Evolutionary conservation across 2,888 invertebrate species (phyloP), one percentile per base, ranked within the genome.

Genomic region (Leptopilina drosophilae): DNA sequence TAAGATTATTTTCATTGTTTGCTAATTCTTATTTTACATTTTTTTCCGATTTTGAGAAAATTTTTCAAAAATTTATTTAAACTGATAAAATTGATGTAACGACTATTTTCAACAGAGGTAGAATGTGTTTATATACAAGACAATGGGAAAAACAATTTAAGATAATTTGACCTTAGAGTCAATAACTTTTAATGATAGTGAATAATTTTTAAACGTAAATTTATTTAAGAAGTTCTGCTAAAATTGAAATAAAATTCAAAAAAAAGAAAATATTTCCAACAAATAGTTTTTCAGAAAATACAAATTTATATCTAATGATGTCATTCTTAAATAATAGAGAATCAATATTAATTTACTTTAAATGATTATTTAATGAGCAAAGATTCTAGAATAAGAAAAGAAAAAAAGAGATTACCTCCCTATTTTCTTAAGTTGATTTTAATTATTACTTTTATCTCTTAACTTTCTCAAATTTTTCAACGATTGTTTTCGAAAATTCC

Each of bases 81-180:
- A 14, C n/a, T 15, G 59, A 20, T 62, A 62, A 20, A n/a, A 62
- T 62, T 62, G 3, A 20, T 15, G 33, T 62, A n/a, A 62, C 62
- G 20, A 62, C 62, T 6, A n/a, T 20, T 62, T 9, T 62, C 20
- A 62, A 5, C 20, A 62, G 3, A 8, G 4, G 49, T 49, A 49
- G 49, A 62, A 62, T 6, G 15, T 62, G 62, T 62, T 62, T 62
- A 62, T 62, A 62, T 62, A 62, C 62, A 62, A 62, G n/a, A 20
- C 20, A 62, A 62, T 20, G 2, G 9, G 62, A 15, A 15, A 62
- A 62, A 62, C 62, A 62, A 6, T 62, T 15, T 20, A 33, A 15
- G 62, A 62, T 9, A 62, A 6, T 62, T 62, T 20, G 62, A 62
- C 15, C 62, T 62, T 62, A 20, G 7, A 9, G 15, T 15, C 62